Conservation (phyloP, 2,888 invertebrate species). For the Tenthredo distinguenda region DNA sequence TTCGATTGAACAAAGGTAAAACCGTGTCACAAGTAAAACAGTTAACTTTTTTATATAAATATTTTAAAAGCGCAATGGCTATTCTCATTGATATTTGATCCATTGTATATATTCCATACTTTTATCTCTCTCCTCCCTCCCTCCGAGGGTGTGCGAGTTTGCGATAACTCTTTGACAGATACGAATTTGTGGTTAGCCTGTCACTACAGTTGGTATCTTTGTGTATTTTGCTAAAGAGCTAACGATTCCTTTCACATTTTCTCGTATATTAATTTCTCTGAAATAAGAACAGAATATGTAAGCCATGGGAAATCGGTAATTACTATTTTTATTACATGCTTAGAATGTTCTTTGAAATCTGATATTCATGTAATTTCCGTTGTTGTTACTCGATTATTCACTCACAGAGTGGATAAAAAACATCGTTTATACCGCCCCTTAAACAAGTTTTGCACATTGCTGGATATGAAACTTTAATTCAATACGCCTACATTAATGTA, state of each 20-base stretch:
- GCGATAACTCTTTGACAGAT: slow-evolving; percentile 33
- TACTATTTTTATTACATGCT: neutral
- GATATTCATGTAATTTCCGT: neutral
- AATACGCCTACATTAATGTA: neutral
- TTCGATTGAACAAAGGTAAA: slow-evolving; percentile 48
- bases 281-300: neutral
- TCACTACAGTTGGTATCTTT: slow-evolving; percentile 36
- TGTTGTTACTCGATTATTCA: slow-evolving; percentile 14
- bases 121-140: neutral
- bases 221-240: slow-evolving; percentile 2
- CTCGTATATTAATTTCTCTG: neutral
- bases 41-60: neutral
- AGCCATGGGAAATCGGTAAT: neutral
- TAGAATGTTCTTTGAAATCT: neutral
- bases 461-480: neutral
- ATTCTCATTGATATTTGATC: neutral
- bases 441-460: neutral
- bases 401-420: neutral
- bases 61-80: neutral
- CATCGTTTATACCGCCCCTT: slow-evolving; percentile 10
- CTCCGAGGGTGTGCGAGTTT: neutral
- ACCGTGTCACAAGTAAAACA: slow-evolving; percentile 32
- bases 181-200: slow-evolving; percentile 38
- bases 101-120: neutral
- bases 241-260: slow-evolving; percentile 22